phyloP scores from a whole-genome alignment of 2,113 vertebrate species.

The Tachycineta bicolor region DNA sequence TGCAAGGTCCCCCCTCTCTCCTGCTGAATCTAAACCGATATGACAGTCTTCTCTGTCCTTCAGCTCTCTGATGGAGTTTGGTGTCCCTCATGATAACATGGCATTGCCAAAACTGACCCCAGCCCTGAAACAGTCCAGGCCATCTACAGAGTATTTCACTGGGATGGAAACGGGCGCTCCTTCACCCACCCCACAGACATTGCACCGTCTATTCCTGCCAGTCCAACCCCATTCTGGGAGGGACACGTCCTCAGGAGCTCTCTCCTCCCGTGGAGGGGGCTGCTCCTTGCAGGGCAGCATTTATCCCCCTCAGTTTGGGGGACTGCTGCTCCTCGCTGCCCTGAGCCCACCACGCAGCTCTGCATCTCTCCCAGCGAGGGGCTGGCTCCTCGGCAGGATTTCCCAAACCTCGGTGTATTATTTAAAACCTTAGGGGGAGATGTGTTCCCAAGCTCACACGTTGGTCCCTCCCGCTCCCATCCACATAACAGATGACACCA shows the following conservation, averaged over 20 bases:
- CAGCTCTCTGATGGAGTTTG: neutral
- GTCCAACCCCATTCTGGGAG: fast-evolving
- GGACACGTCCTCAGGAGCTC: fast-evolving
- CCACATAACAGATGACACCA: conserved; percentile 54
- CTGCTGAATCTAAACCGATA: neutral
- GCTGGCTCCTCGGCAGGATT: neutral
- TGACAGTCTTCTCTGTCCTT: neutral
- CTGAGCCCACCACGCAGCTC: neutral
- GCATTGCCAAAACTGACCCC: neutral
- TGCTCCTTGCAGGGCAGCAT: fast-evolving
- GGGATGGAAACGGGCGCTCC: fast-evolving
- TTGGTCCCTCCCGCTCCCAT: neutral
- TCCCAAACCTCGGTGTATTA: neutral
- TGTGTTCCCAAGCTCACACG: neutral
- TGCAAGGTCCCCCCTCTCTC: neutral
- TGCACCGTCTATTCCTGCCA: neutral
- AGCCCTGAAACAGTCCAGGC: neutral
- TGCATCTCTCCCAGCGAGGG: neutral
- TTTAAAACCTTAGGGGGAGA: neutral
- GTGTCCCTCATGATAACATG: fast-evolving
- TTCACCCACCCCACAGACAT: no score
- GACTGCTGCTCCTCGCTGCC: neutral
- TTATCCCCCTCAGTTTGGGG: neutral
- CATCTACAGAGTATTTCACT: neutral
- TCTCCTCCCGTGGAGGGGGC: neutral